Conservation (phyloP, 2,888 invertebrate species). For the Theretra japonica region DNA sequence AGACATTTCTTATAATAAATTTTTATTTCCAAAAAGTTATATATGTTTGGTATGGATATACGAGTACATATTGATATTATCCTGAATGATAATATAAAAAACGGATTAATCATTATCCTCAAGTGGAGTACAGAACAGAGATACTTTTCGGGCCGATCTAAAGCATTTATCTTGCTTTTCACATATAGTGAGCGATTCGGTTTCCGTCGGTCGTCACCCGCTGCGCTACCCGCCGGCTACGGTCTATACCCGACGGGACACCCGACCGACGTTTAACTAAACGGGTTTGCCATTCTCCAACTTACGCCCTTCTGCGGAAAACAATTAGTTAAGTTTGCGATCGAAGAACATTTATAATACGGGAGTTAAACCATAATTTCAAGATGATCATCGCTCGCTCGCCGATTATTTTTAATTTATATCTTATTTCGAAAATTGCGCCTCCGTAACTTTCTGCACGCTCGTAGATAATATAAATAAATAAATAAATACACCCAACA, state of each 20-base stretch:
- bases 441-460: neutral
- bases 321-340: neutral
- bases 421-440: neutral
- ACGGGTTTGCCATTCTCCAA: neutral
- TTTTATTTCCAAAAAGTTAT: no score
- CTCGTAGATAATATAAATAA: neutral
- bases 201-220: conserved; percentile 6
- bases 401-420: no score
- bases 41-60: no score
- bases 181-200: neutral
- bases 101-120: no score
- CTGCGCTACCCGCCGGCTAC: neutral
- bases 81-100: no score
- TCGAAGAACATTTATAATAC: neutral
- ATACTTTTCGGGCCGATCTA: no score
- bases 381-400: no score
- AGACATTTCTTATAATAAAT: no score
- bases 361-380: neutral
- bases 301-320: neutral
- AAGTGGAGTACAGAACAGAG: no score
- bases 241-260: neutral
- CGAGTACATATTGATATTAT: no score
- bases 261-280: neutral
- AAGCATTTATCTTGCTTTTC: neutral
- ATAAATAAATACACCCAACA: no score